Evolutionary conservation across 2,113 vertebrate genomes (phyloP).

Genomic region (Mesoclemmys tuberculata): DNA sequence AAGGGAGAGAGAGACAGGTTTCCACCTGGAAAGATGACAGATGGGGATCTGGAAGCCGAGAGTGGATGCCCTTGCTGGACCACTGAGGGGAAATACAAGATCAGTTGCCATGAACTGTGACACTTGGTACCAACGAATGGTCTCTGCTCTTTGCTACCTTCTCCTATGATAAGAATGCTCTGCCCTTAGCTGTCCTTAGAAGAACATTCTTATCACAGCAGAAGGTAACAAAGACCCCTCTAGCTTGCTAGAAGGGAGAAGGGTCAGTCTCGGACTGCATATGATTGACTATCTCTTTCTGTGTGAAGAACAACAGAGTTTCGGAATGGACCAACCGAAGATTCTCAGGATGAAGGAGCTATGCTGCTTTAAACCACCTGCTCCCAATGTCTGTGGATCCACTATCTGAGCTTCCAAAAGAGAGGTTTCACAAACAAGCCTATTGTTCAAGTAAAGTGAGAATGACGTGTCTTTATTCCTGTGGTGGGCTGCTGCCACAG

Average conservation of each 20-base stretch:
- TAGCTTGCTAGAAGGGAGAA: not conserved
- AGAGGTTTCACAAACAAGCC: not conserved
- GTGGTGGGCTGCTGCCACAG: not conserved
- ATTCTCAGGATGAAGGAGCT: not conserved
- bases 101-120: not conserved
- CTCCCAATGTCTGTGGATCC: not conserved
- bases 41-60: not conserved
- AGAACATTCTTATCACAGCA: not conserved
- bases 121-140: not conserved
- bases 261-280: not conserved
- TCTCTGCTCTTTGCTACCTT: slow-evolving; percentile 20
- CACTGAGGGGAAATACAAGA: not conserved
- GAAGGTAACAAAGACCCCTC: not conserved
- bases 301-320: not conserved
- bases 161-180: not conserved
- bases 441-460: not conserved
- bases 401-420: not conserved
- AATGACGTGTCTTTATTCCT: not conserved
- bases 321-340: not conserved
- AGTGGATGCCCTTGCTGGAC: not conserved
- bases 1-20: not conserved
- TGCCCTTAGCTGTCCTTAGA: not conserved
- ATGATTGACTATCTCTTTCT: not conserved
- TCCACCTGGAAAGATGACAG: not conserved
- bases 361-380: not conserved